A percentile compares a stretch with the other conserved stretches of the same genome.
These are phyloP conservation scores for Lamellibrachia luymesi DNA, from an alignment of 1,140 invertebrate species.

Conservation along the genomic window DNA sequence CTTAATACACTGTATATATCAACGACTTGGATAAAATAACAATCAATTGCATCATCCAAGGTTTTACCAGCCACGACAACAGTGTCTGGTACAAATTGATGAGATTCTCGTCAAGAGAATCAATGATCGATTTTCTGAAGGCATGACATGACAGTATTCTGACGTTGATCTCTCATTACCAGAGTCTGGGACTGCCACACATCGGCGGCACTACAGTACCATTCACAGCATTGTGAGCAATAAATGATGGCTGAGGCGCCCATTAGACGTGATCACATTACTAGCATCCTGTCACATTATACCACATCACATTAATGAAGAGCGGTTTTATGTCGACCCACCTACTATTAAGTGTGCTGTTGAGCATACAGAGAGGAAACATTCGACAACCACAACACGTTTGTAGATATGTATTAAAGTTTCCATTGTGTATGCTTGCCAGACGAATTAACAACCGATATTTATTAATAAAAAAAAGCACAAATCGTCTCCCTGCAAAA, in stretches of 20 bases:
- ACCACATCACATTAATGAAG: not conserved
- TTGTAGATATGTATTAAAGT: not conserved
- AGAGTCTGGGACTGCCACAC: not conserved
- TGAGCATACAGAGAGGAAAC: not conserved
- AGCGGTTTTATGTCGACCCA: not conserved
- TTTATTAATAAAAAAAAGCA: not conserved
- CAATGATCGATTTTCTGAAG: not conserved
- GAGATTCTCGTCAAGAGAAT: too few relatives aligned
- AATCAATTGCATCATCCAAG: too few relatives aligned
- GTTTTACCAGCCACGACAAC: too few relatives aligned
- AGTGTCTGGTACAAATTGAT: too few relatives aligned
- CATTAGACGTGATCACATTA: not conserved
- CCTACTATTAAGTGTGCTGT: not conserved
- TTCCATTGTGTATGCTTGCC: not conserved
- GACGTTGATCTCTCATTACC: not conserved
- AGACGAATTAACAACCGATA: not conserved
- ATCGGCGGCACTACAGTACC: not conserved
- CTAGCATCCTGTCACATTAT: not conserved
- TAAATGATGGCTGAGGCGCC: not conserved
- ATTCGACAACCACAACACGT: not conserved
- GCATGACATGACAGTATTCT: not conserved
- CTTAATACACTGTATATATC: too few relatives aligned
- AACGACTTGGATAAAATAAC: too few relatives aligned
- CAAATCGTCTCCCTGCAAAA: not conserved
- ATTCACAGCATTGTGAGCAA: not conserved